Conservation (phyloP, 1,140 invertebrate genomes). For the Zophobas morio region DNA sequence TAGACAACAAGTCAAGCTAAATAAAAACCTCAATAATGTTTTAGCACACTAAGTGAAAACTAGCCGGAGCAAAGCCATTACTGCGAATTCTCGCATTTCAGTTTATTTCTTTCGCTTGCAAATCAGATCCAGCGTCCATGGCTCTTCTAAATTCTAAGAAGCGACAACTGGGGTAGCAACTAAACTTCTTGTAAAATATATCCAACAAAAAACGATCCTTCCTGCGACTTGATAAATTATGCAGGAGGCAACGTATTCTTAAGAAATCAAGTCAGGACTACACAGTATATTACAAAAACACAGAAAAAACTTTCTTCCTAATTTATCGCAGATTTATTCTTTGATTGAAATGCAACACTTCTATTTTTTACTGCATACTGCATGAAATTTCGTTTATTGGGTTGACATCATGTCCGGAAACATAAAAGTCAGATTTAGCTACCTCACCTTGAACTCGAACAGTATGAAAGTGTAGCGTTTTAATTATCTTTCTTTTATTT, state of each 20-base stretch:
- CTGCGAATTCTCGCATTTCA: constrained; percentile 7
- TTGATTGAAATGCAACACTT: constrained; percentile 11
- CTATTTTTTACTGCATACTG: not conserved
- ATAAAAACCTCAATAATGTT: constrained; percentile 1
- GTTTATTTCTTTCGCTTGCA: constrained; percentile 28
- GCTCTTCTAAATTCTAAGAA: constrained; percentile 32
- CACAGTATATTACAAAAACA: constrained; percentile 10
- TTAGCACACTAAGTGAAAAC: constrained; percentile 22
- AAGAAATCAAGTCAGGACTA: constrained; percentile 13
- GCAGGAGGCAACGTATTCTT: constrained; percentile 34
- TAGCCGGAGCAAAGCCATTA: constrained; percentile 9
- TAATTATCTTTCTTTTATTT: not conserved
- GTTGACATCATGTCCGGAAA: not conserved
- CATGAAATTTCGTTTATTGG: not conserved
- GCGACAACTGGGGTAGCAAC: constrained; percentile 35
- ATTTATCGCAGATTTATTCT: constrained; percentile 33
- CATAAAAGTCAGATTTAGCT: constrained; percentile 33
- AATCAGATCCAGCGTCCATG: constrained; percentile 23
- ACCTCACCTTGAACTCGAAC: constrained; percentile 6
- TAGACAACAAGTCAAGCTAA: not conserved
- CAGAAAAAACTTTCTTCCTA: constrained; percentile 20
- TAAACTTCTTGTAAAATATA: constrained; percentile 37
- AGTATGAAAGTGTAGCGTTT: too few relatives aligned
- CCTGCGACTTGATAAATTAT: constrained; percentile 36
- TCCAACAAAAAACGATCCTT: constrained; percentile 35